These are phyloP conservation scores for Orthosia gothica DNA, from an alignment of 2,888 invertebrate species.

Conservation along the genomic window DNA sequence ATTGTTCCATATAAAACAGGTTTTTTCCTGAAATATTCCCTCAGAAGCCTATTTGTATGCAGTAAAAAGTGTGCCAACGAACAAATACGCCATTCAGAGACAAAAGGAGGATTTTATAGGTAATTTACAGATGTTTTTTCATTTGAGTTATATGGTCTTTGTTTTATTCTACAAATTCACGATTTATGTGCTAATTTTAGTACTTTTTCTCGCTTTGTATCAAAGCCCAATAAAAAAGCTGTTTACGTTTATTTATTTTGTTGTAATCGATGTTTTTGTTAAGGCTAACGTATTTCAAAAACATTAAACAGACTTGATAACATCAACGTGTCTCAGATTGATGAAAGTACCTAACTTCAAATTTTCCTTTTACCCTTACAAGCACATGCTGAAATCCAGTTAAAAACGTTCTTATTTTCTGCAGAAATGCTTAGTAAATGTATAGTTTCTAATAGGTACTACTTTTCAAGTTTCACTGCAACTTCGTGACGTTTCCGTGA, in stretches of 20 bases:
- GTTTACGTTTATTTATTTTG: conserved; percentile 44
- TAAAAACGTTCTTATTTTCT: background rate
- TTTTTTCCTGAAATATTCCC: conserved; percentile 51
- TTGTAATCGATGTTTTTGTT: conserved; percentile 18
- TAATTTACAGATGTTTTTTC: conserved; percentile 65
- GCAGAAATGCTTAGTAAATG: background rate
- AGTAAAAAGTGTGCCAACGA: conserved; percentile 60
- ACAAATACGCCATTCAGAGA: conserved; percentile 56
- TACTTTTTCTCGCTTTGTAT: conserved; percentile 46
- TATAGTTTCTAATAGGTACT: conserved; percentile 1
- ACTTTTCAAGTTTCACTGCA: conserved; percentile 20
- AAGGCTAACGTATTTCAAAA: background rate
- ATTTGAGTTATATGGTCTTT: conserved; percentile 64
- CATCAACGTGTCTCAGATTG: background rate
- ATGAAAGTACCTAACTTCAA: background rate
- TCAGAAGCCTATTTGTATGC: conserved; percentile 60
- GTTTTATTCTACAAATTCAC: conserved; percentile 61
- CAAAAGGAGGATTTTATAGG: conserved; percentile 66
- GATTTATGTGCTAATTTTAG: conserved; percentile 63
- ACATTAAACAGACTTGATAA: background rate
- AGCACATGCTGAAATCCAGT: background rate
- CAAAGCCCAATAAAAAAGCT: conserved; percentile 53
- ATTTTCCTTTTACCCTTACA: background rate
- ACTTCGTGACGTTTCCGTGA: conserved; percentile 20
- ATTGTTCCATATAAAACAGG: conserved; percentile 56